These are phyloP conservation scores for Sinocyclocheilus maitianheensis DNA, from an alignment of 2,113 vertebrate genomes.

Conservation along the genomic window DNA sequence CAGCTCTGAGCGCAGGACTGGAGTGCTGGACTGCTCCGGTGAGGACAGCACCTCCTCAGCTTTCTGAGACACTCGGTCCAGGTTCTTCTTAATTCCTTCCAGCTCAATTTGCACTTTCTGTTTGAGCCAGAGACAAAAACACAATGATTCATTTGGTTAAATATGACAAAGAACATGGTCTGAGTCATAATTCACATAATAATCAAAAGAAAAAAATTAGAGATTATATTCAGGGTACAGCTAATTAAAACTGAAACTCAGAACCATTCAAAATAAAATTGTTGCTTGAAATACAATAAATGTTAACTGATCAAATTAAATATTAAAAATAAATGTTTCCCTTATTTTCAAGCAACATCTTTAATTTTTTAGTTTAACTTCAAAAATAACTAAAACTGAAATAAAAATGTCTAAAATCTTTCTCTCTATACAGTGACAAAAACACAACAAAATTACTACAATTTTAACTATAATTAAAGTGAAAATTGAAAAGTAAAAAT, in stretches of 20 bases:
- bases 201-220: neutral
- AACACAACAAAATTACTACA: neutral
- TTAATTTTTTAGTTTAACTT: too few species aligned
- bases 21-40: slow-evolving; percentile 76
- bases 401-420: too few species aligned
- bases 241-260: neutral
- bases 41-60: slow-evolving; percentile 80
- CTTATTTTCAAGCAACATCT: too few species aligned
- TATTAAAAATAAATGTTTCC: too few species aligned
- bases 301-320: too few species aligned
- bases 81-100: slow-evolving; percentile 83
- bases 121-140: neutral
- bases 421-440: neutral
- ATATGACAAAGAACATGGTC: neutral
- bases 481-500: too few species aligned
- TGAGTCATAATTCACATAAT: neutral
- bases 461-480: too few species aligned
- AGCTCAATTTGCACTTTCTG: slow-evolving; percentile 89
- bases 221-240: neutral
- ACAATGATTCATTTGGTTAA: neutral
- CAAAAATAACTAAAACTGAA: too few species aligned
- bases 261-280: too few species aligned
- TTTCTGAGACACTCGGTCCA: slow-evolving; percentile 80
- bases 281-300: too few species aligned
- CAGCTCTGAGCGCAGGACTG: slow-evolving; percentile 86